A percentile compares a stretch with the other conserved stretches of the same genome.
phyloP scores from a whole-genome alignment of 2,888 invertebrate genomes.

The Andrena camellia region DNA sequence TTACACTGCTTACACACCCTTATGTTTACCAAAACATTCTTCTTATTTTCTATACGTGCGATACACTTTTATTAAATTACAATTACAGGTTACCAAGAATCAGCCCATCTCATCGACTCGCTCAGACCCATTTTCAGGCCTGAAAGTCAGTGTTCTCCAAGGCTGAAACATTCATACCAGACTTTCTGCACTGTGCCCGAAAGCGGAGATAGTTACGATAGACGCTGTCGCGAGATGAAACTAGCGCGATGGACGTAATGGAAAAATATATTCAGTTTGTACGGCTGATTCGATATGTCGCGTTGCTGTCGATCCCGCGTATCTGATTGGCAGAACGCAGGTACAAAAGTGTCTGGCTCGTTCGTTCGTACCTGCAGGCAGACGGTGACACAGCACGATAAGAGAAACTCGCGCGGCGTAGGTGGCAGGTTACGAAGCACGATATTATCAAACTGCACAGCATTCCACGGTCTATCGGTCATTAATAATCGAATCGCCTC shows the following conservation, averaged over 20 bases:
- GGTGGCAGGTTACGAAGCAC: slow-evolving; percentile 74
- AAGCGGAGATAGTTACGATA: neutral
- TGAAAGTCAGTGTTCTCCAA: neutral
- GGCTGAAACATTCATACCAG: neutral
- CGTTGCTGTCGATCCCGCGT: slow-evolving; percentile 29
- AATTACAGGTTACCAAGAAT: too few species aligned
- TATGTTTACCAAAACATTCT: too few species aligned
- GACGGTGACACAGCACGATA: slow-evolving; percentile 67
- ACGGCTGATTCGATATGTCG: slow-evolving; percentile 18
- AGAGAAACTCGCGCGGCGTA: slow-evolving; percentile 73
- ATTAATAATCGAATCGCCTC: slow-evolving; percentile 72
- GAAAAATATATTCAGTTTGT: slow-evolving; percentile 20
- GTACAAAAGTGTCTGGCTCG: slow-evolving; percentile 28
- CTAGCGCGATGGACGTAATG: neutral
- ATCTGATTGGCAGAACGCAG: slow-evolving; percentile 38
- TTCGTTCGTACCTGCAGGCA: slow-evolving; percentile 31
- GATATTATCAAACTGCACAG: slow-evolving; percentile 74
- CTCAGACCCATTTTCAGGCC: neutral
- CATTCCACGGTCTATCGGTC: slow-evolving; percentile 67
- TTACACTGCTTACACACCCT: too few species aligned
- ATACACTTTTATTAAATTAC: too few species aligned
- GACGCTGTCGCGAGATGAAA: slow-evolving; percentile 2
- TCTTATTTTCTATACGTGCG: too few species aligned
- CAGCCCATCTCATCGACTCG: too few species aligned
- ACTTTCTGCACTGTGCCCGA: neutral